Evolutionary conservation across 2,113 vertebrate genomes (phyloP).

Genomic region (Parus major): DNA sequence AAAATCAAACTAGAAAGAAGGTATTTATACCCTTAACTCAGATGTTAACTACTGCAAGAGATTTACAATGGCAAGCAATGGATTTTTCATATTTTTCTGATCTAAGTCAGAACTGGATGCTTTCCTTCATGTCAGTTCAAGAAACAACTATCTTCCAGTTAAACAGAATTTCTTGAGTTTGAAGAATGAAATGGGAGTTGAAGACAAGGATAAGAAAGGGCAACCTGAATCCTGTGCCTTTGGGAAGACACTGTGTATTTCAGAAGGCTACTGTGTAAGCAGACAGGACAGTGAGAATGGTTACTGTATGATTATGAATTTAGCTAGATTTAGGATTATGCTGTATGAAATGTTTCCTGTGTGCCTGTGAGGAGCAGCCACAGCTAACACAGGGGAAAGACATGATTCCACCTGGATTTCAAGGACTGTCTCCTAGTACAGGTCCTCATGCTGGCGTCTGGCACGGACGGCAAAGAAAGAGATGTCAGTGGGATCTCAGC

Average conservation of each 20-base stretch:
- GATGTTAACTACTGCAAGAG: not conserved
- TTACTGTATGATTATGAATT: not conserved
- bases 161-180: not conserved
- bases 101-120: not conserved
- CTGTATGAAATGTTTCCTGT: not conserved
- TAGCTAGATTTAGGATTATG: not conserved
- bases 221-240: not conserved
- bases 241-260: not conserved
- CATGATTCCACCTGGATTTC: not conserved
- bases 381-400: not conserved
- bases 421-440: not conserved
- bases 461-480: not conserved
- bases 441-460: not conserved
- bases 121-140: not conserved
- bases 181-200: not conserved
- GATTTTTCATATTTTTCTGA: not conserved
- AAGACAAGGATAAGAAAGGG: not conserved
- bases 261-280: not conserved
- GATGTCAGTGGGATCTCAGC: not conserved
- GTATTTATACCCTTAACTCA: not conserved
- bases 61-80: not conserved
- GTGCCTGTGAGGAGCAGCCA: not conserved
- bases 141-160: not conserved
- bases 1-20: not conserved
- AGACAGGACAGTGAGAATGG: not conserved